A percentile compares a stretch with the other conserved stretches of the same genome.
phyloP scores from a whole-genome alignment of 53 echinoderm and acorn worm species.

The Patiria pectinifera region DNA sequence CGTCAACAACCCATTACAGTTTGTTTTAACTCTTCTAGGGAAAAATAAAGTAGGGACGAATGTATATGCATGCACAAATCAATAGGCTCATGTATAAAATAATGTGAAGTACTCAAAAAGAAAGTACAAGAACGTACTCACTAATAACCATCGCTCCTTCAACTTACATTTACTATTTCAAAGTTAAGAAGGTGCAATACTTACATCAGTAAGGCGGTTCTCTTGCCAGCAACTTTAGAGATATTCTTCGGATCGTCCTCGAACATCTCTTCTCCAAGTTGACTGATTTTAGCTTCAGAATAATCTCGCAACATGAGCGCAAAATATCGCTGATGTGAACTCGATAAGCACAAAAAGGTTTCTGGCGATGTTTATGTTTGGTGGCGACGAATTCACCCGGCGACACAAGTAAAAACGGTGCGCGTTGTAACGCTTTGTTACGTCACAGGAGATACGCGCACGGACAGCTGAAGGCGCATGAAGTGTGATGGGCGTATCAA shows the following conservation, averaged over 20 bases:
- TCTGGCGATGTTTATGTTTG: not conserved
- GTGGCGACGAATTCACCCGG: not conserved
- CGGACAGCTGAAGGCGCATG: not conserved
- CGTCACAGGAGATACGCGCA: conserved; percentile 21
- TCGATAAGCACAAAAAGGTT: conserved; percentile 1
- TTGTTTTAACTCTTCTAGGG: no score
- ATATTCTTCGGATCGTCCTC: conserved; percentile 7
- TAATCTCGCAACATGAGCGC: conserved; percentile 3
- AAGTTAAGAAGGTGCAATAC: not conserved
- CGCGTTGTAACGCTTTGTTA: not conserved
- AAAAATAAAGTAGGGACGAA: no score
- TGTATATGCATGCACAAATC: no score
- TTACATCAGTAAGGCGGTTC: not conserved
- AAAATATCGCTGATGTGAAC: conserved; percentile 18
- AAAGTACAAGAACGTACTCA: no score
- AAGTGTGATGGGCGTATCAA: no score
- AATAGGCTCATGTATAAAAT: no score
- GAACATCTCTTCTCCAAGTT: not conserved
- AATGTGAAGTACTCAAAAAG: no score
- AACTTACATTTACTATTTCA: no score
- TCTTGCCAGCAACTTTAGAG: not conserved
- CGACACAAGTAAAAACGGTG: not conserved
- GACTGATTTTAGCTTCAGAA: conserved; percentile 13
- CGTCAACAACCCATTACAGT: no score
- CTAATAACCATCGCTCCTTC: no score